A percentile compares a stretch with the other conserved stretches of the same genome.
Evolutionary conservation across 2,888 invertebrate species (phyloP).

Genomic region (Beris morrisii): DNA sequence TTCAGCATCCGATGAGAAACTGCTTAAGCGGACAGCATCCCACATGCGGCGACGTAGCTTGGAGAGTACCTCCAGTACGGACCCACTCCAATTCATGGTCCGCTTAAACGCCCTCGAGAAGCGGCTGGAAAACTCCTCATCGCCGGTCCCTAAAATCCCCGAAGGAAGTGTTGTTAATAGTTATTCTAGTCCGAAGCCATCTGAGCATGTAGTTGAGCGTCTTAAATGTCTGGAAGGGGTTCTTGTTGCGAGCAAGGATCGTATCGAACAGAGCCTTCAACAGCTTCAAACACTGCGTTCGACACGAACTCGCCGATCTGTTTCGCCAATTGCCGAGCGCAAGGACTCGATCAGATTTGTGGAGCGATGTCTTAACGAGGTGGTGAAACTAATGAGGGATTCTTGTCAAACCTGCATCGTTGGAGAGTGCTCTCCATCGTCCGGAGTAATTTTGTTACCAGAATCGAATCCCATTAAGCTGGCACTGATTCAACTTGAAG

Average conservation of each 20-base stretch:
- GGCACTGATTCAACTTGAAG: slow-evolving; percentile 67
- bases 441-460: slow-evolving; percentile 57
- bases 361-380: slow-evolving; percentile 66
- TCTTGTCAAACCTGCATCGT: slow-evolving; percentile 64
- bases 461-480: slow-evolving; percentile 60
- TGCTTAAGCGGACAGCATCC: slow-evolving; percentile 50
- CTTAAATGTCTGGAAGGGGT: slow-evolving; percentile 65
- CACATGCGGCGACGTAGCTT: slow-evolving; percentile 71
- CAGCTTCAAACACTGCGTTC: slow-evolving; percentile 65
- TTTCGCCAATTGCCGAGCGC: slow-evolving; percentile 67
- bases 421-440: slow-evolving; percentile 46
- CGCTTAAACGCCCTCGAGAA: slow-evolving; percentile 76
- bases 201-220: slow-evolving; percentile 63
- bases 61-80: slow-evolving; percentile 76
- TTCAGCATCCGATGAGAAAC: slow-evolving; percentile 53
- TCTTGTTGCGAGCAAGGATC: slow-evolving; percentile 66
- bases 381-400: slow-evolving; percentile 64
- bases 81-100: slow-evolving; percentile 79
- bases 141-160: slow-evolving; percentile 41
- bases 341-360: slow-evolving; percentile 65
- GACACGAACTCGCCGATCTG: slow-evolving; percentile 64
- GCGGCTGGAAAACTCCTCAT: slow-evolving; percentile 66
- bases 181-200: slow-evolving; percentile 53
- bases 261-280: slow-evolving; percentile 68
- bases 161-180: slow-evolving; percentile 47